Evolutionary conservation across 1,140 invertebrate genomes (phyloP), one percentile per base, ranked within the genome.

Genomic region (Papilio xuthus): DNA sequence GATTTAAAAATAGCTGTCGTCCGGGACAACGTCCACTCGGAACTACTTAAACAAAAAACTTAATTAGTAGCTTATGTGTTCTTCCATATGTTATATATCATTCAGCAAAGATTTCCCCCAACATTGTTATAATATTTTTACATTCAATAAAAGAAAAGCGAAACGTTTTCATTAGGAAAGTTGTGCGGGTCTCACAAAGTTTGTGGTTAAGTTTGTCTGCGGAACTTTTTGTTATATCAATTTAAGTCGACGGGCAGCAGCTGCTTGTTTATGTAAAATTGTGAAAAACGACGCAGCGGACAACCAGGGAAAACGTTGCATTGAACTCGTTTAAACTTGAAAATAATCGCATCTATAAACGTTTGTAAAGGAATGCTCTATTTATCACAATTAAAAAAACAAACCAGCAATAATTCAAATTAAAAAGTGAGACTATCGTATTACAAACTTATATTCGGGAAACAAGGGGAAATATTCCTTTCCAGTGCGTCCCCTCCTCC

Each of bases 141-240:
- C 1, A 67, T 67, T 67, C 60, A 67, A 67, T 67, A 28, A 67
- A 67, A 28, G 60, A 28, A 67, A 67, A 67, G 60, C 60, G 60
- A 67, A 67, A 4, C 12, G 47, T 56, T 67, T 67, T 67, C 60
- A 67, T 67, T 67, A 67, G 12, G 26, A 67, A 67, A 67, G 60
- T 67, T 28, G 23, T 60, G 23, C 23, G 56, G n/a, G 56, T 28
- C 12, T 7, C 23, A 15, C 12, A 28, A 18, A 67, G 60, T 32
- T 67, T 67, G 60, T 67, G 60, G 28, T 67, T 67, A 67, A 67
- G 26, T 28, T 67, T 20, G 26, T 28, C 26, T 13, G 26, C 60
- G 26, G 12, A 67, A 67, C 26, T 67, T 67, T 67, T 26, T 60
- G 60, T 67, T 67, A 26, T 28, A 67, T 67, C 60, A 67, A 67